Evolutionary conservation across 92 coral and sea anemone species (phyloP), one percentile per base, ranked within the genome.

Genomic region (Diadumene lineata): DNA sequence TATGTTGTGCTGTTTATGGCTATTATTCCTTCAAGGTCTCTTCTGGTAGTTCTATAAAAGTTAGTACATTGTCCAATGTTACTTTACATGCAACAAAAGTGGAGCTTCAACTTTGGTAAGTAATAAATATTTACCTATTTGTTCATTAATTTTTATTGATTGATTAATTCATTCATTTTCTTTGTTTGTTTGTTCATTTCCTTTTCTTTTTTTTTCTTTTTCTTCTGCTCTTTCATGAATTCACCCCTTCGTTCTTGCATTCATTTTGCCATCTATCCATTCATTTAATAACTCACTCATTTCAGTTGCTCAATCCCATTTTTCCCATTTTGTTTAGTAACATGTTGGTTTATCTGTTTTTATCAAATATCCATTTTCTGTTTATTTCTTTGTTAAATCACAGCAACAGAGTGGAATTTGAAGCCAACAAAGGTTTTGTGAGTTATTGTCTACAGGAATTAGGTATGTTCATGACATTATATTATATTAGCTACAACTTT

Each of bases 41-140:
- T 24, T 72, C 77, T 9, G 89, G 89, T 73, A 85, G 79, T 69
- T 43, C 63, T 18, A 48, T 91, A 43, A 43, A 43, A 31, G 77
- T 93, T 33, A 69, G 79, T 22, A 77, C 83, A 57, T 31, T 93
- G 15, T 55, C 43, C 18, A 75, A 78, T 17, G 68, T 89, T 2
- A 70, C 80, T 28, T 72, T 80, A n/a, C 92, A 91, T 90, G 92
- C 97, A 13, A 58, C 67, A 32, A 86, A 73, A 74, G 88, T 91
- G 73, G 82, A 85, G 51, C 86, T 93, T 15, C 84, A 82, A 60
- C 69, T 92, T 56, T 80, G 98, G 98, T 93, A 68, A 85, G 87
- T 60, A 58, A 19, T 58, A 24, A n/a, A 7, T n/a, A n/a, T n/a
- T n/a, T n/a, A n/a, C n/a, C n/a, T n/a, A n/a, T n/a, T n/a, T n/a